phyloP scores from a whole-genome alignment of 2,113 vertebrate species.

The Dicaeum eximium region DNA sequence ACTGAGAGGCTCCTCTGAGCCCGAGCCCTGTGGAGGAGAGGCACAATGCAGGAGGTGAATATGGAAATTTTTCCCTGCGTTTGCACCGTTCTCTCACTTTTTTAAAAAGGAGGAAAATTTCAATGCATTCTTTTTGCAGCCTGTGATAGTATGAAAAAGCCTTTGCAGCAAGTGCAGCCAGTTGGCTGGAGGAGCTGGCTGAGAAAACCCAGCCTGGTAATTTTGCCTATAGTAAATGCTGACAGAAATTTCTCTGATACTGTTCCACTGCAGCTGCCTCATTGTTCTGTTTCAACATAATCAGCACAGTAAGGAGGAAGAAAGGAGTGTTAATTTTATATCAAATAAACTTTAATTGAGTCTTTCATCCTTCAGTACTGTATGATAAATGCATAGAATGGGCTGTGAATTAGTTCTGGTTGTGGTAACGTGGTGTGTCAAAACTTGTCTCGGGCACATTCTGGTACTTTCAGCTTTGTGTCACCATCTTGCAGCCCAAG shows the following conservation, averaged over 20 bases:
- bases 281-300: conserved; percentile 57
- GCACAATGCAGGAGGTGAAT: conserved; percentile 4
- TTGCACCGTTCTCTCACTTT: conserved; percentile 28
- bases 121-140: conserved; percentile 10
- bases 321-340: conserved; percentile 55
- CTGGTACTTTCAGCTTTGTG: not conserved
- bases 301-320: conserved; percentile 51
- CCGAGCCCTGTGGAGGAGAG: not conserved
- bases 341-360: conserved; percentile 58
- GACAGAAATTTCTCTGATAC: conserved; percentile 53
- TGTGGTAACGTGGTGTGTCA: not conserved
- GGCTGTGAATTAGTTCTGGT: conserved; percentile 13
- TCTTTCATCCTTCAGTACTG: conserved; percentile 48
- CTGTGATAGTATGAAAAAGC: not conserved
- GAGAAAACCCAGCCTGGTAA: conserved; percentile 49
- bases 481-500: not conserved
- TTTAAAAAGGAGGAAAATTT: conserved; percentile 34
- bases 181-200: conserved; percentile 53
- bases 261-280: conserved; percentile 63
- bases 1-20: not conserved
- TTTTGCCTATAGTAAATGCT: conserved; percentile 49
- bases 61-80: not conserved
- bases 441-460: not conserved
- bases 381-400: conserved; percentile 23
- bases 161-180: conserved; percentile 44